Base-by-base conservation (phyloP, 2,797 vertebrate genomes). In the Holocentrus rufus region DNA sequence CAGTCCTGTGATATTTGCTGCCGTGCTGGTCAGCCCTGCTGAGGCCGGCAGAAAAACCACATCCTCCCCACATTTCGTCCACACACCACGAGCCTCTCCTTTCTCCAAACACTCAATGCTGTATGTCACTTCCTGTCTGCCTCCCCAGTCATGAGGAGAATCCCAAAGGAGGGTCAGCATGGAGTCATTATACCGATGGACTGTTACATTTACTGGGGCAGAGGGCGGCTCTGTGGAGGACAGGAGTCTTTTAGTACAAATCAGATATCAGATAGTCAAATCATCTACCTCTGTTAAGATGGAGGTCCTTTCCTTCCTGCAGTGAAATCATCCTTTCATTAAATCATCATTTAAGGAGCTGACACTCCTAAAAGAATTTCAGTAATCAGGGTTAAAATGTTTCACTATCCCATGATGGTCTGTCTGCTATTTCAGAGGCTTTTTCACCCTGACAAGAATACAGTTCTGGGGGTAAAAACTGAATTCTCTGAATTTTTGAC, bases 171-270 rank as follows among this genome's bases (percentile, higher is more conserved):
- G 11, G 1, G 7, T n/a, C 62, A 92, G 57, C 5, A 47, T 50
- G 0, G 87, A 80, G 75, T 76, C 78, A 7, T 72, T 86, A 1
- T 53, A 62, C 0, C 27, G 61, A 54, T 55, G 67, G 7, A 62
- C 71, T 5, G 42, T 84, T 27, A 92, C 31, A n/a, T 92, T 91
- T 2, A 87, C 59, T 0, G 91, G 92, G 14, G 88, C 82, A 5
- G 92, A 91, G 20, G 92, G 93, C 0, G 87, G 80, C 78, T 74
- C 93, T 94, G 76, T 49, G 39, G 53, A 27, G 6, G n/a, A 62
- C 39, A 69, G 9, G 27, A 53, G 7, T 10, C 36, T 39, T 9
- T 39, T 10, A 39, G 7, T 1, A 39, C 2, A 39, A 2, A 39
- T 44, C 42, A 44, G 42, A 44, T 44, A 44, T 17, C 42, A 15